Conservation (phyloP, 2,888 invertebrate genomes). For the Agrochola litura region DNA sequence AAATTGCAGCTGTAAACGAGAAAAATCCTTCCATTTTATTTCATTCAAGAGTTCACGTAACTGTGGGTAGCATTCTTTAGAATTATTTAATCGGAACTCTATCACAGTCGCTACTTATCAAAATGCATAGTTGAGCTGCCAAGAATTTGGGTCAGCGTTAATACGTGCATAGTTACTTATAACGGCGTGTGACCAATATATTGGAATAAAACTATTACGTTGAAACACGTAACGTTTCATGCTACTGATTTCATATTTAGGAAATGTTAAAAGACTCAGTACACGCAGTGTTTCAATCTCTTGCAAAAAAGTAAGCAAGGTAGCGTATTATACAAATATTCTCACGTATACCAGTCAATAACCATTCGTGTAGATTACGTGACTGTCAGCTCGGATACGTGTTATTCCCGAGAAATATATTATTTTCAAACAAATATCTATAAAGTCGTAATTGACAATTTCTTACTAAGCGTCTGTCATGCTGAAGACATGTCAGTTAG, state of each 20-base stretch:
- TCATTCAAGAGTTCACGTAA: constrained; percentile 39
- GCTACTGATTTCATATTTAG: constrained; percentile 75
- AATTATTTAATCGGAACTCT: constrained; percentile 45
- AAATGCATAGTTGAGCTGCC: constrained; percentile 57
- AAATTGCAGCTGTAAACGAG: constrained; percentile 47
- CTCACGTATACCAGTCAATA: constrained; percentile 84
- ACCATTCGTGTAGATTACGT: constrained; percentile 80
- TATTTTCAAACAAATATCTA: constrained; percentile 59
- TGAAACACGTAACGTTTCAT: constrained; percentile 75
- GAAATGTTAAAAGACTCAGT: constrained; percentile 73
- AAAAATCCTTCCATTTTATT: constrained; percentile 47
- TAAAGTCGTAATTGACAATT: constrained; percentile 62
- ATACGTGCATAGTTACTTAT: constrained; percentile 38
- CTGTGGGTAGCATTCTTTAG: constrained; percentile 37
- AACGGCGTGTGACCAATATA: constrained; percentile 60
- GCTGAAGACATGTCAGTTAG: constrained; percentile 16
- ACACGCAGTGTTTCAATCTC: constrained; percentile 68
- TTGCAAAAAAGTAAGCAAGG: constrained; percentile 65
- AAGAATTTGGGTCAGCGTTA: constrained; percentile 64
- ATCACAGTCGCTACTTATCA: constrained; percentile 50
- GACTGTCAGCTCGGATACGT: constrained; percentile 78
- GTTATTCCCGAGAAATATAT: constrained; percentile 69
- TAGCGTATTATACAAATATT: constrained; percentile 82
- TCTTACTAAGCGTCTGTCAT: constrained; percentile 44
- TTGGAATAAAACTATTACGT: constrained; percentile 68